Evolutionary conservation across 2,888 invertebrate species (phyloP).

Genomic region (Plebejus melissa): DNA sequence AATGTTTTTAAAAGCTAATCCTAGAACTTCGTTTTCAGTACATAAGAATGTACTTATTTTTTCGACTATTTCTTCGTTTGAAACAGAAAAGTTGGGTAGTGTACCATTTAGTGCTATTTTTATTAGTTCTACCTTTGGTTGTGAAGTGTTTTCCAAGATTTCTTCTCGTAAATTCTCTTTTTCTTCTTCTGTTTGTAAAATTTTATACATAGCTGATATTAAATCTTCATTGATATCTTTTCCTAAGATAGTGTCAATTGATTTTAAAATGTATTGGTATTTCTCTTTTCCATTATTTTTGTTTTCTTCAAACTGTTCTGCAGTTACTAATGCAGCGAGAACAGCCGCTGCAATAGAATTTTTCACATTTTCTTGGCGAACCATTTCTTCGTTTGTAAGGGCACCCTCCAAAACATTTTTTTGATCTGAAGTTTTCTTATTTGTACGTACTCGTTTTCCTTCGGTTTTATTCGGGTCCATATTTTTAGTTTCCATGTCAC

Average conservation of each 20-base stretch:
- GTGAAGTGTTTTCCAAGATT: constrained; percentile 70
- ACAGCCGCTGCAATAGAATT: constrained; percentile 76
- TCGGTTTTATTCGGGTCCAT: constrained; percentile 46
- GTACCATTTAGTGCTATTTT: constrained; percentile 76
- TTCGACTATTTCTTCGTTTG: constrained; percentile 80
- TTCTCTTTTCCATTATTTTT: constrained; percentile 73
- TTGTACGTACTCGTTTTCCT: constrained; percentile 52
- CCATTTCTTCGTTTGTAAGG: constrained; percentile 51
- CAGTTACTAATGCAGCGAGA: constrained; percentile 70
- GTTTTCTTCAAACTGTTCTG: constrained; percentile 72
- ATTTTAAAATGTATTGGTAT: constrained; percentile 71
- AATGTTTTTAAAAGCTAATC: constrained; percentile 82
- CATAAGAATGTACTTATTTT: constrained; percentile 82
- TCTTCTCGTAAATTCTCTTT: constrained; percentile 70
- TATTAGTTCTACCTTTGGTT: constrained; percentile 81
- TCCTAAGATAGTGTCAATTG: constrained; percentile 73
- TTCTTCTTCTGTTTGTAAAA: constrained; percentile 72
- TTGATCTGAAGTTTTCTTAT: constrained; percentile 52
- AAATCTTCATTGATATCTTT: constrained; percentile 71
- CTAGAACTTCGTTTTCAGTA: constrained; percentile 79
- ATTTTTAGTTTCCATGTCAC: constrained; percentile 56
- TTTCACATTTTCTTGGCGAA: constrained; percentile 72
- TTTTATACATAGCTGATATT: constrained; percentile 69
- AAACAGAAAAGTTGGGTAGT: constrained; percentile 65
- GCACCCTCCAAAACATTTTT: constrained; percentile 44